Base-by-base conservation (phyloP, 1,140 invertebrate genomes). In the Drosophila bocqueti region DNA sequence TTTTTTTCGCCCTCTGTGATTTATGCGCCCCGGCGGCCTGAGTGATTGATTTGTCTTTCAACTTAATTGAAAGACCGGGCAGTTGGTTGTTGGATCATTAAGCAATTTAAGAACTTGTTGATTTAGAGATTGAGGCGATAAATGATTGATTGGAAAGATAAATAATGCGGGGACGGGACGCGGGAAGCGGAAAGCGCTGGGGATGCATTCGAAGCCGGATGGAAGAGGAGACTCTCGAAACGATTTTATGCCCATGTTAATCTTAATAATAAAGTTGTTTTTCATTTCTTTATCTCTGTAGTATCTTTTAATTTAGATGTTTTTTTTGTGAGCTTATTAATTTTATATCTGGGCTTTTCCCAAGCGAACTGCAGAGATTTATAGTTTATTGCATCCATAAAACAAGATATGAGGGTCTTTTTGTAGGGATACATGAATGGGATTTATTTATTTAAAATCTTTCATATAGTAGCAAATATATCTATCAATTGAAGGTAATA, bases 61-160 rank as follows among this genome's bases (percentile, higher is more conserved):
- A 46, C 49, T 71, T 71, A 71, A 71, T 71, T 71, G 64, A 71
- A 71, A 71, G 67, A 42, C 38, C 54, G 67, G 49, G 67, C 67
- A 69, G 67, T 57, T 29, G 42, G 34, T 16, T 55, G 64, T 52
- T 52, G 50, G 50, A 57, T 71, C 67, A 71, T 71, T 71, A 71
- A 71, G 67, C 64, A 71, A 71, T 71, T 71, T 71, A 71, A 57
- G 67, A 71, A 71, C 67, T 71, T 71, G 67, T 71, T 71, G 67
- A 71, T 71, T 67, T 67, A 21, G 47, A 55, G 67, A 54, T 68
- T 54, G 40, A 46, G 64, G 64, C 67, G 66, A 47, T 68, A 68
- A 71, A 71, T 71, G 64, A 71, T 71, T 68, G 42, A 71, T 71
- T 71, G 24, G 34, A 40, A 46, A 71, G 66, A 68, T 47, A 68